A percentile compares a stretch with the other conserved stretches of the same genome.
Conservation (phyloP, 2,797 vertebrate genomes). For the Varecia variegata region DNA sequence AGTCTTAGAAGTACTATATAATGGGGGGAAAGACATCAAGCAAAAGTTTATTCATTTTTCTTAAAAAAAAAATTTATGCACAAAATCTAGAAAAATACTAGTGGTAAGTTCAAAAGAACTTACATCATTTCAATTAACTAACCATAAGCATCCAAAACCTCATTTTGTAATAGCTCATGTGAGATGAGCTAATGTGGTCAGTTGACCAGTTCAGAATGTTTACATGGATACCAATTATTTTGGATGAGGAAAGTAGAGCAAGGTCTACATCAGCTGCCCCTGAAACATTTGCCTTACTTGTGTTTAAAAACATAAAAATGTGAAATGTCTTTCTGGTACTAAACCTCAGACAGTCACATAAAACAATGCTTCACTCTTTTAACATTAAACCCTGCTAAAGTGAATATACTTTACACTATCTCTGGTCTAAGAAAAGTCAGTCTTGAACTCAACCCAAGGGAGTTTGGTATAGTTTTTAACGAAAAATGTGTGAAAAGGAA, state of each 20-base stretch:
- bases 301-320: background rate
- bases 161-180: conserved; percentile 6
- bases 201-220: background rate
- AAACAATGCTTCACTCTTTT: background rate
- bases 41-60: background rate
- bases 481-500: conserved; percentile 1
- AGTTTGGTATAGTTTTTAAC: background rate
- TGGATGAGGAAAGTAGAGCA: background rate
- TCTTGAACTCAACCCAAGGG: conserved; percentile 7
- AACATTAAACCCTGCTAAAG: background rate
- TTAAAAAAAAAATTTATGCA: background rate
- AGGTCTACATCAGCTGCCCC: background rate
- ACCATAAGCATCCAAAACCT: conserved; percentile 6
- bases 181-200: conserved; percentile 51
- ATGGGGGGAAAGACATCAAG: background rate
- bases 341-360: conserved; percentile 8
- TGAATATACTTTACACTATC: background rate
- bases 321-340: background rate
- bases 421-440: background rate
- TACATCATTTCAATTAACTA: conserved; percentile 32
- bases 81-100: conserved; percentile 33
- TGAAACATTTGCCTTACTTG: background rate
- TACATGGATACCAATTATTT: conserved; percentile 36
- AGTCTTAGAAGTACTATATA: background rate
- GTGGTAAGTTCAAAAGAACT: conserved; percentile 39